These are phyloP conservation scores for Drosophila neonasuta DNA, from an alignment of 2,888 invertebrate species.

Conservation along the genomic window DNA sequence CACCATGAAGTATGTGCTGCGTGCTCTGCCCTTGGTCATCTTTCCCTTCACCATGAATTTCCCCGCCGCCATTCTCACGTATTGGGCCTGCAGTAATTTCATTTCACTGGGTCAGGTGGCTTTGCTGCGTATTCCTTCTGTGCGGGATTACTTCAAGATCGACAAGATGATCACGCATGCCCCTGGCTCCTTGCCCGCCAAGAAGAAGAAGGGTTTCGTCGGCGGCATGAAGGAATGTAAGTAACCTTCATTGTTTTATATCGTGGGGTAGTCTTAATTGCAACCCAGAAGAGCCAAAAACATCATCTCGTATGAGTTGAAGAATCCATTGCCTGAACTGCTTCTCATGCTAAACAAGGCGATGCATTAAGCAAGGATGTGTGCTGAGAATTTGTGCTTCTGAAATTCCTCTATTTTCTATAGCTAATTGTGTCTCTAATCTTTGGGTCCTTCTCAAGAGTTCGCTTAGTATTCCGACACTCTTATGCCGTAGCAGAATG, in stretches of 20 bases:
- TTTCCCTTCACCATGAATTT: constrained; percentile 94
- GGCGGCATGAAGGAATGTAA: constrained; percentile 91
- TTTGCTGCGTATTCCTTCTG: constrained; percentile 88
- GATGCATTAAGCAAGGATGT: no score
- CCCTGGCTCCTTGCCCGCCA: constrained; percentile 85
- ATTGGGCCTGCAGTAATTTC: constrained; percentile 94
- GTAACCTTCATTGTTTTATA: constrained; percentile 66
- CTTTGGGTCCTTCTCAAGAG: no score
- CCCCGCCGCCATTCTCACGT: constrained; percentile 92
- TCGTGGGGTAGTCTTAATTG: not conserved
- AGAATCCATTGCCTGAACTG: no score
- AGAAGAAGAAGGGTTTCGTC: constrained; percentile 90
- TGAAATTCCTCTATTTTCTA: no score
- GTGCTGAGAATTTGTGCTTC: no score
- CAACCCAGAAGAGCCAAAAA: no score
- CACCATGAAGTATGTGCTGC: constrained; percentile 88
- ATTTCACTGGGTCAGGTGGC: constrained; percentile 90
- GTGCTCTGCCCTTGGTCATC: constrained; percentile 89
- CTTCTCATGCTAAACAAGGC: no score
- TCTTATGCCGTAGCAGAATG: no score
- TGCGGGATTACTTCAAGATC: constrained; percentile 90
- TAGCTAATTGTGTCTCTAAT: no score
- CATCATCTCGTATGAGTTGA: no score
- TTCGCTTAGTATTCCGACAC: no score
- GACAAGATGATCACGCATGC: constrained; percentile 85